Evolutionary conservation across 2,888 invertebrate genomes (phyloP).

Genomic region (Cactoblastis cactorum): DNA sequence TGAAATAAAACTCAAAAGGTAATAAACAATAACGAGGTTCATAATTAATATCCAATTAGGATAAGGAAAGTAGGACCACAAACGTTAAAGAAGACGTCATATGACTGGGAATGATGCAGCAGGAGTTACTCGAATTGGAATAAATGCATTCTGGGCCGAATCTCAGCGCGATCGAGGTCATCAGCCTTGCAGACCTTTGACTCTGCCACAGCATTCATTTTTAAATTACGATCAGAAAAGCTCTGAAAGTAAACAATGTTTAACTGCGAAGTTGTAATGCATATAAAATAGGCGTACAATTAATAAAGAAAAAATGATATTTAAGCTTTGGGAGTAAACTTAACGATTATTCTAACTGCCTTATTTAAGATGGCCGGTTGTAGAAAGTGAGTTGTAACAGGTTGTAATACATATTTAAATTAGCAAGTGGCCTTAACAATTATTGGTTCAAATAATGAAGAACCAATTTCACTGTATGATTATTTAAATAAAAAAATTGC

Average conservation of each 20-base stretch:
- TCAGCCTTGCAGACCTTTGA: constrained; percentile 53
- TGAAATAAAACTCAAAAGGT: too few species aligned
- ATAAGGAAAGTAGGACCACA: constrained; percentile 59
- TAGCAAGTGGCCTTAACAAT: constrained; percentile 24
- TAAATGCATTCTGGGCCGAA: constrained; percentile 70
- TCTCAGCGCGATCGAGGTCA: constrained; percentile 57
- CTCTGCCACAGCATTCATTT: constrained; percentile 35
- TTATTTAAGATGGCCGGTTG: constrained; percentile 21
- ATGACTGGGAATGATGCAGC: constrained; percentile 64
- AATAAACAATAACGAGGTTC: constrained; percentile 18
- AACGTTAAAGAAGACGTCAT: constrained; percentile 66
- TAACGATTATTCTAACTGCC: constrained; percentile 25
- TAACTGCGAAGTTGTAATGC: constrained; percentile 31
- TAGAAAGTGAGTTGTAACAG: constrained; percentile 17
- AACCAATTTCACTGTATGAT: constrained; percentile 23
- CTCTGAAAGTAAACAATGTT: constrained; percentile 43
- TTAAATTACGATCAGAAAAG: constrained; percentile 51
- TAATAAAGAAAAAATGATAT: constrained; percentile 37
- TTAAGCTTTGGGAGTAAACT: constrained; percentile 28
- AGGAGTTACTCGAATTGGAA: constrained; percentile 58
- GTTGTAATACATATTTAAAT: constrained; percentile 27
- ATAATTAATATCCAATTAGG: constrained; percentile 64
- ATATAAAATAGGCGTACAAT: constrained; percentile 31
- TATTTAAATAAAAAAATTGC: constrained; percentile 28
- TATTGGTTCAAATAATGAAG: constrained; percentile 31